phyloP scores from a whole-genome alignment of 1,140 invertebrate species.

The Panagrolaimus sp. region DNA sequence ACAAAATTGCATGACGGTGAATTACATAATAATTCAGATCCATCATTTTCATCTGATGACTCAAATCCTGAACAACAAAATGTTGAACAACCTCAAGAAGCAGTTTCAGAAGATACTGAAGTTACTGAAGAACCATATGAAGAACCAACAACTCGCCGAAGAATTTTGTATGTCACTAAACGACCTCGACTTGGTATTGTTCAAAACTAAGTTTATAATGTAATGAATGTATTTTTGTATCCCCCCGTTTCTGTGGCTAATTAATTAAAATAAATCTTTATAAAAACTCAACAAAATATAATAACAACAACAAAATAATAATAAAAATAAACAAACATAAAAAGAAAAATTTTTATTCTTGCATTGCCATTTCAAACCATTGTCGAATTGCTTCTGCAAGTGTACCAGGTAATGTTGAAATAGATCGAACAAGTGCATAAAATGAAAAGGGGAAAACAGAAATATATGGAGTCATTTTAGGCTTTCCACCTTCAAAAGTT shows the following conservation, averaged over 20 bases:
- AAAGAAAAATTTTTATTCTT: no score
- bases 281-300: no score
- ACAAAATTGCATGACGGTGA: not conserved
- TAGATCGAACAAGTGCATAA: conserved; percentile 84
- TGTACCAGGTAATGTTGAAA: conserved; percentile 76
- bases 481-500: conserved; percentile 21
- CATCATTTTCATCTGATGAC: not conserved
- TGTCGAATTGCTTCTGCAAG: conserved; percentile 89
- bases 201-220: no score
- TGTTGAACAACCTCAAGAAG: not conserved
- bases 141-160: conserved; percentile 17
- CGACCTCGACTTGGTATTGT: conserved; percentile 12
- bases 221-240: no score
- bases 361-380: conserved; percentile 80
- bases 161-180: conserved; percentile 34
- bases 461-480: conserved; percentile 72
- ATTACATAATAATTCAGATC: not conserved
- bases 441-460: conserved; percentile 97
- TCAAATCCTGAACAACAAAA: not conserved
- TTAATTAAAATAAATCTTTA: no score
- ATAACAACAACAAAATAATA: no score
- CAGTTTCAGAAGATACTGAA: not conserved
- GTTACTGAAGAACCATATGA: not conserved
- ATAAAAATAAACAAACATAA: no score
- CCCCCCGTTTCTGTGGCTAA: no score